These are phyloP conservation scores for Dicentrarchus labrax DNA, from an alignment of 2,113 vertebrate genomes.

Conservation along the genomic window DNA sequence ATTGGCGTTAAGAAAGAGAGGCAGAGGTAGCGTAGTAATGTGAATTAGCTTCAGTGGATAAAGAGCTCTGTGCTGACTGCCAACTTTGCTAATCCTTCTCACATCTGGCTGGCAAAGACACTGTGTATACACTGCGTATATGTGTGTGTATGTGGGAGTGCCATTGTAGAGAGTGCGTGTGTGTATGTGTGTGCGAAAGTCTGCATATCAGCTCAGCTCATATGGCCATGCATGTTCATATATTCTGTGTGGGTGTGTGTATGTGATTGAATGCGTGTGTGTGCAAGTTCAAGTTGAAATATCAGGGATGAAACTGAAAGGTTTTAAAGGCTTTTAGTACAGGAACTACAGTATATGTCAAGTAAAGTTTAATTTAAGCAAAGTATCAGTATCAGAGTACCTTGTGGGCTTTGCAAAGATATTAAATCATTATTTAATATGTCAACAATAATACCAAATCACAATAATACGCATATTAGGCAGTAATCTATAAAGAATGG, in stretches of 20 bases:
- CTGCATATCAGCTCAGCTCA: slow-evolving; percentile 37
- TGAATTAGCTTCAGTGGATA: slow-evolving; percentile 79
- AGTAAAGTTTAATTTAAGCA: too few species aligned
- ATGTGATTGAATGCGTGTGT: slow-evolving; percentile 10
- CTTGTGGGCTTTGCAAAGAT: not conserved
- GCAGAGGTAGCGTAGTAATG: slow-evolving; percentile 61
- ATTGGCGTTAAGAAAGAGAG: slow-evolving; percentile 59
- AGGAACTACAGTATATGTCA: too few species aligned
- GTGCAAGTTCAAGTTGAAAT: too few species aligned
- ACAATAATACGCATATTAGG: not conserved
- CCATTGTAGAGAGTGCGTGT: slow-evolving; percentile 33
- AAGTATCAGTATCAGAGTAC: not conserved
- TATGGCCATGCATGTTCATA: slow-evolving; percentile 26
- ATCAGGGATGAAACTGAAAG: not conserved
- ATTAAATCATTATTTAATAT: not conserved
- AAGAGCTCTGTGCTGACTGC: slow-evolving; percentile 72
- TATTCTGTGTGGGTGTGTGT: slow-evolving; percentile 29
- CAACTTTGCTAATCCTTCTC: slow-evolving; percentile 73
- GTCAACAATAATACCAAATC: not conserved
- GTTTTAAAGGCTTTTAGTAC: not conserved
- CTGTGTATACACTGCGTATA: not conserved
- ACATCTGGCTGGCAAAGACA: slow-evolving; percentile 69
- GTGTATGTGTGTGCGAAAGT: slow-evolving; percentile 33
- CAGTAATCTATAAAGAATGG: not conserved
- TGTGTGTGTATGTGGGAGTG: slow-evolving; percentile 53